Percentiles rank a stretch among this genome's conserved stretches.
These are phyloP conservation scores for Anas georgica DNA, from an alignment of 2,797 vertebrate genomes.

Conservation along the genomic window DNA sequence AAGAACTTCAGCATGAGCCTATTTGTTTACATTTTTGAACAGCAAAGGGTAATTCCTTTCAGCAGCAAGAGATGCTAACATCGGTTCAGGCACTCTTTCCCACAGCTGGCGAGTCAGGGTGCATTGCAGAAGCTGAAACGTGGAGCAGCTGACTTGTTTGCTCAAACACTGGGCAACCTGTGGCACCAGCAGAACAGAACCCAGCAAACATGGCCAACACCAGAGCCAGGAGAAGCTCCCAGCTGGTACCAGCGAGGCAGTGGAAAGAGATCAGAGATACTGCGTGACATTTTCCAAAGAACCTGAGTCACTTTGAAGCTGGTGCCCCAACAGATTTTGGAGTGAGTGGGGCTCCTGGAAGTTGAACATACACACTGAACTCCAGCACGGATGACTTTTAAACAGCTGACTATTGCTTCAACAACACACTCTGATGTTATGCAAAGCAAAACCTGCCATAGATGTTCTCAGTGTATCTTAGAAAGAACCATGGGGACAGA, in stretches of 20 bases:
- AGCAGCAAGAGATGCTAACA: neutral
- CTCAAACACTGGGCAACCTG: neutral
- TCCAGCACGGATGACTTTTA: neutral
- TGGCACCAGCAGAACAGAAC: neutral
- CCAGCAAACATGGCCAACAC: rapidly evolving
- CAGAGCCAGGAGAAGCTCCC: neutral
- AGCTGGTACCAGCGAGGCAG: rapidly evolving
- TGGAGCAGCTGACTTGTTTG: rapidly evolving
- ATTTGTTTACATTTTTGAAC: neutral
- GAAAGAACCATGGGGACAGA: neutral
- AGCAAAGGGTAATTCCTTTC: neutral
- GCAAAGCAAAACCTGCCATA: neutral
- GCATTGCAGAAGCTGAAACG: rapidly evolving
- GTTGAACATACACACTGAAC: neutral
- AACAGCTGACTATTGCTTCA: neutral
- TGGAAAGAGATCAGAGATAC: too few relatives aligned
- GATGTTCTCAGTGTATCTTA: neutral
- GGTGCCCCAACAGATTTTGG: too few relatives aligned
- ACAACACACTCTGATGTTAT: rapidly evolving
- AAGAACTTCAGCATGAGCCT: neutral
- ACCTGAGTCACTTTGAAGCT: neutral
- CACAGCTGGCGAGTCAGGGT: rapidly evolving
- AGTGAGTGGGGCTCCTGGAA: neutral
- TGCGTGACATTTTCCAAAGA: rapidly evolving
- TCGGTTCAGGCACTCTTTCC: neutral